Evolutionary conservation across 2,888 invertebrate species (phyloP).

Genomic region (Boloria euphrosyne): DNA sequence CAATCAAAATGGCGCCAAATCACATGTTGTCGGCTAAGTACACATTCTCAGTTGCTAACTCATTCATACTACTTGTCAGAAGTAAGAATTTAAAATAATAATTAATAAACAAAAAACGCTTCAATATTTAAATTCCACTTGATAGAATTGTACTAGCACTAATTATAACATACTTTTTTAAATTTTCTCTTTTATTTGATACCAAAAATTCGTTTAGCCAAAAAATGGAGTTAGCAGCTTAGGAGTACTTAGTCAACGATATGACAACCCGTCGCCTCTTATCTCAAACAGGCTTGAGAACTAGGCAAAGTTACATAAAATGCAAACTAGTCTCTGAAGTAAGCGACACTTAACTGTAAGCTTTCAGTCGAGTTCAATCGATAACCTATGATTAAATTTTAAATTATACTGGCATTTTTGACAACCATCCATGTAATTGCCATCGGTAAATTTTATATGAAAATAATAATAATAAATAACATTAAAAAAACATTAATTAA

Average conservation of each 20-base stretch:
- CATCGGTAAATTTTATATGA: neutral
- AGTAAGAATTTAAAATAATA: neutral
- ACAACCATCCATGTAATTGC: conserved; percentile 20
- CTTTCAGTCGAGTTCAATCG: conserved; percentile 43
- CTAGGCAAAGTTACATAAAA: conserved; percentile 33
- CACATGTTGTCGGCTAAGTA: neutral
- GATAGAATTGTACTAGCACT: too few relatives aligned
- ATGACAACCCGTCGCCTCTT: conserved; percentile 8
- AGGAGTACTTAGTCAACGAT: too few relatives aligned
- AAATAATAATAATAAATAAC: neutral
- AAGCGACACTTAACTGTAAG: conserved; percentile 41
- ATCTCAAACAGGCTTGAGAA: conserved; percentile 34
- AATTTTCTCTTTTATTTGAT: too few relatives aligned
- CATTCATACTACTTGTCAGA: too few relatives aligned
- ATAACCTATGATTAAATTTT: conserved; percentile 37
- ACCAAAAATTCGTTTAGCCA: too few relatives aligned
- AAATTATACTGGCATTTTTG: conserved; percentile 39
- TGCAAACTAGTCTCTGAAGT: conserved; percentile 43
- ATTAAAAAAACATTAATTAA: too few relatives aligned
- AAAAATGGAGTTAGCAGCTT: too few relatives aligned
- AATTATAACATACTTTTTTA: too few relatives aligned
- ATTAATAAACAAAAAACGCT: too few relatives aligned
- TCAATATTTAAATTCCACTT: too few relatives aligned
- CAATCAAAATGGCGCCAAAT: conserved; percentile 12
- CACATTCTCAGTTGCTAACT: too few relatives aligned